Evolutionary conservation across 1,140 invertebrate genomes (phyloP).

Genomic region (Procambarus virginalis): DNA sequence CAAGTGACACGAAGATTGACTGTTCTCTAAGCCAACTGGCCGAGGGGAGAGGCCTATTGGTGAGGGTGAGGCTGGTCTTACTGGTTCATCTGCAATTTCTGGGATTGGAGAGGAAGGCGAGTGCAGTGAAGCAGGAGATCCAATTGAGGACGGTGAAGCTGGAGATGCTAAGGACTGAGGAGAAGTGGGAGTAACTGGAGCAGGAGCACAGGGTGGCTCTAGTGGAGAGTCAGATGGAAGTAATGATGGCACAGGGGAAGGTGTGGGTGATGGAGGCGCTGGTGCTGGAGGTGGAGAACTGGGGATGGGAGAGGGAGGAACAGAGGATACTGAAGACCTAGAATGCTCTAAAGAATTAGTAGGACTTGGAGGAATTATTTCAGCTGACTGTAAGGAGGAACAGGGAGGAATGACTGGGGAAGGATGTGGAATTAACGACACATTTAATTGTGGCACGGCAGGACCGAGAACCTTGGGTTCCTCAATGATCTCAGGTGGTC

Average conservation of each 20-base stretch:
- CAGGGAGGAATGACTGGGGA: constrained; percentile 39
- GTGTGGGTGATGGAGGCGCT: constrained; percentile 58
- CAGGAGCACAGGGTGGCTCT: constrained; percentile 69
- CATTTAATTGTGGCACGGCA: background rate
- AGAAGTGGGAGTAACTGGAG: constrained; percentile 65
- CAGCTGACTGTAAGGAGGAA: constrained; percentile 28
- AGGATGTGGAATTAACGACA: constrained; percentile 19
- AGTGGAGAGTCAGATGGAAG: constrained; percentile 63
- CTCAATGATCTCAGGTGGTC: constrained; percentile 43
- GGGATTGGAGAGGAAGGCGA: constrained; percentile 43
- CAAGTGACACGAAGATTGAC: constrained; percentile 48
- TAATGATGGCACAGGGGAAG: constrained; percentile 49
- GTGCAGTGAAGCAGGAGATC: constrained; percentile 41
- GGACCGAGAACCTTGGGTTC: constrained; percentile 57
- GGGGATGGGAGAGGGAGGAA: constrained; percentile 51
- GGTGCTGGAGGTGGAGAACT: constrained; percentile 55
- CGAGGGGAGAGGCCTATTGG: constrained; percentile 29
- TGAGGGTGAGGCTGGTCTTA: constrained; percentile 12
- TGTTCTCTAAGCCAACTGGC: constrained; percentile 36
- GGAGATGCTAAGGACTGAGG: constrained; percentile 61
- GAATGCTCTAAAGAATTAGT: constrained; percentile 39
- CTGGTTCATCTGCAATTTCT: constrained; percentile 33
- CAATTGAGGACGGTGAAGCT: constrained; percentile 51
- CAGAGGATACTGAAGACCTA: constrained; percentile 45
- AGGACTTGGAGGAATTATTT: constrained; percentile 45